Evolutionary conservation across 2,888 invertebrate genomes (phyloP), one percentile per base, ranked within the genome.

Genomic region (Gerris lacustris): DNA sequence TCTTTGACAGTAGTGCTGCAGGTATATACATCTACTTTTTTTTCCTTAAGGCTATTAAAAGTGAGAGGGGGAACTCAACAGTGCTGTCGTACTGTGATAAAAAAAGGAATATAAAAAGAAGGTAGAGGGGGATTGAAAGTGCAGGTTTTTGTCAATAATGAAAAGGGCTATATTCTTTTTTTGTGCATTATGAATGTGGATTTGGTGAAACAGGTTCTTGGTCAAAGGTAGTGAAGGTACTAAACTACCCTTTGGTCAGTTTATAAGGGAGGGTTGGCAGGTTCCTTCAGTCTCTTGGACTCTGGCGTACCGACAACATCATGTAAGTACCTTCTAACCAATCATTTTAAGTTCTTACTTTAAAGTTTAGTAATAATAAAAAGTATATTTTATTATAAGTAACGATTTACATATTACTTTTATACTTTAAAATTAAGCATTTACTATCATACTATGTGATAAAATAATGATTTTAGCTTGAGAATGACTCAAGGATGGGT

Each of bases 191-290:
- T 31, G 31, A 31, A 31, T 31, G 31, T 31, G 31, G 31, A 31
- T 31, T 31, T 31, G 31, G 31, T 31, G 31, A 55, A 55, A 55
- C 55, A 55, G 55, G 55, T 55, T 55, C 55, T 55, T 55, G 9
- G 9, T 55, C 9, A 15, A 55, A 55, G 9, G 55, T 31, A 31
- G 31, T 31, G 31, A 31, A 31, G 31, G 31, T 31, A 31, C 31
- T 31, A 55, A 55, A 55, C 9, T 55, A 55, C 55, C 55, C 55
- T 55, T 55, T 55, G 55, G 55, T 55, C 55, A 55, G 55, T 55
- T 55, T 9, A 9, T 9, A 55, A 15, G 9, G 31, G 31, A 55
- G 55, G 55, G 55, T 9, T 11, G 9, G 9, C 55, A 55, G 55
- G 55, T 55, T 11, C 55, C 55, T 55, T 55, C 55, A 55, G 55